phyloP scores from a whole-genome alignment of 2,113 vertebrate species.

The Rhodinocichla rosea region DNA sequence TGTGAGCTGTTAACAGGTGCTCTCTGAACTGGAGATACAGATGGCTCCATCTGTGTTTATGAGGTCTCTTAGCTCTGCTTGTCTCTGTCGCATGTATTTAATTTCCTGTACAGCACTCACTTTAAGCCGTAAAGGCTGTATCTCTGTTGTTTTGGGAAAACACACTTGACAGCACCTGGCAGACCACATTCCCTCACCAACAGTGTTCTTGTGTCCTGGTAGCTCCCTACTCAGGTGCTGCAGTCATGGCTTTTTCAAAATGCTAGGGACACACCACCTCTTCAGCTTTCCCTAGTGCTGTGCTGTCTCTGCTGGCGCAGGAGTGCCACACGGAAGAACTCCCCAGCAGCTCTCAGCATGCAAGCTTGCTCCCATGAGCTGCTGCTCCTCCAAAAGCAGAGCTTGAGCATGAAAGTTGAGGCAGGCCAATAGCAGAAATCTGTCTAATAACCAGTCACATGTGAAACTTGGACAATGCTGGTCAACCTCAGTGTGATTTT shows the following conservation, averaged over 20 bases:
- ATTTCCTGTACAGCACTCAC: conserved; percentile 9
- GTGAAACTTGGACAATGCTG: not conserved
- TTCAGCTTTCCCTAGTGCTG: not conserved
- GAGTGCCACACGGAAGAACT: not conserved
- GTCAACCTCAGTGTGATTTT: not conserved
- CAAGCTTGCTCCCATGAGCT: not conserved
- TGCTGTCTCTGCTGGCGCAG: not conserved
- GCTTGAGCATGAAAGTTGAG: not conserved
- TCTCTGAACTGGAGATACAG: conserved; percentile 40
- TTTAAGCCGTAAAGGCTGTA: not conserved
- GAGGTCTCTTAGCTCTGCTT: not conserved
- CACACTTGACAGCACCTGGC: not conserved
- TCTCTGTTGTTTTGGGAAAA: not conserved
- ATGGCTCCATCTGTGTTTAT: conserved; percentile 8
- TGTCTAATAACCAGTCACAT: not conserved
- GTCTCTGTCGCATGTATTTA: conserved; percentile 41
- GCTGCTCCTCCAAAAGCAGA: not conserved
- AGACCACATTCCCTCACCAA: not conserved
- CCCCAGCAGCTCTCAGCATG: not conserved
- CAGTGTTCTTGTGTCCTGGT: not conserved
- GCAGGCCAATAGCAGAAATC: not conserved
- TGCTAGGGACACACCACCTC: not conserved
- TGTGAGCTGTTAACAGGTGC: conserved; percentile 41
- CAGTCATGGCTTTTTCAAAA: not conserved
- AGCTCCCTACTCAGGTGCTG: not conserved